Base-by-base conservation (phyloP, 2,888 invertebrate species). In the Stictocephala bisonia region DNA sequence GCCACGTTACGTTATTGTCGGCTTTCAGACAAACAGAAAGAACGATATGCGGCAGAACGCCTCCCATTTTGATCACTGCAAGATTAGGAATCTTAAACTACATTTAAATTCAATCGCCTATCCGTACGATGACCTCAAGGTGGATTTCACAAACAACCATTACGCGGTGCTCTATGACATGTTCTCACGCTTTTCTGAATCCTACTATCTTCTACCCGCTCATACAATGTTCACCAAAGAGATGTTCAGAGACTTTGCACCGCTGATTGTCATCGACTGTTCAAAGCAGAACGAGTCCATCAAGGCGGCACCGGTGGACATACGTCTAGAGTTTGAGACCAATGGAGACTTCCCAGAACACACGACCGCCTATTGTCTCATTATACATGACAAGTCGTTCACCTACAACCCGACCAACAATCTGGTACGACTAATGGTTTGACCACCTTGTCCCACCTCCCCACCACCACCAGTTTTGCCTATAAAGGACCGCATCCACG, bases 31-130 rank as follows among this genome's bases (percentile, higher is more conserved):
- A n/a, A n/a, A n/a, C n/a, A n/a, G n/a, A n/a, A n/a, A n/a, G n/a
- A n/a, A n/a, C n/a, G n/a, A n/a, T n/a, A n/a, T n/a, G n/a, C n/a
- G n/a, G n/a, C n/a, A n/a, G n/a, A n/a, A n/a, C n/a, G n/a, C n/a
- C n/a, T n/a, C n/a, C n/a, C n/a, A n/a, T n/a, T n/a, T n/a, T n/a
- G n/a, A n/a, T n/a, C n/a, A n/a, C n/a, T n/a, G n/a, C n/a, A n/a
- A n/a, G n/a, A n/a, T n/a, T n/a, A n/a, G n/a, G n/a, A n/a, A n/a
- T n/a, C n/a, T n/a, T n/a, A n/a, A n/a, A n/a, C n/a, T 83, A 11
- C 82, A 80, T 73, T 77, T 83, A 41, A 82, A 83, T 78, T 82
- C 82, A 0, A 80, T 81, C 60, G 75, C 76, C 13, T 83, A 81
- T 77, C 82, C 82, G 0, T 82, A 82, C 75, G 80, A 81, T 66